phyloP scores from a whole-genome alignment of 2,888 invertebrate genomes.

The Patella depressa region DNA sequence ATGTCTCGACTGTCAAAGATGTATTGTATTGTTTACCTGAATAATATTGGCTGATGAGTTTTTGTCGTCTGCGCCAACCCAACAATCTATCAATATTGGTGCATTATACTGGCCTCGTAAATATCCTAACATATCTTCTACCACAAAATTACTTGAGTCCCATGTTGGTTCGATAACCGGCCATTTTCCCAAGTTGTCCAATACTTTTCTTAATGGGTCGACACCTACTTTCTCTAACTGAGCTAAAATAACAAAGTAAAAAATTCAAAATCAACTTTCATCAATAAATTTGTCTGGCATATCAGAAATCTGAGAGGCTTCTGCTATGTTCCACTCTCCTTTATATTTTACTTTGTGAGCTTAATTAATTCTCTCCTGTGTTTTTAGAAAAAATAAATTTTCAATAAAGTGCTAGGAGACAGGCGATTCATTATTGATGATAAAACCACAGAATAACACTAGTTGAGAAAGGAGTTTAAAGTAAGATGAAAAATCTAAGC shows the following conservation, averaged over 20 bases:
- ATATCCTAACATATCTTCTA: conserved; percentile 57
- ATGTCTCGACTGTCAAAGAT: background rate
- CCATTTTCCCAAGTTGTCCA: conserved; percentile 85
- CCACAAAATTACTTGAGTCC: conserved; percentile 74
- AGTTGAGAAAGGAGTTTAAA: too few species aligned
- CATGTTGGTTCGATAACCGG: conserved; percentile 82
- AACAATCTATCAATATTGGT: conserved; percentile 83
- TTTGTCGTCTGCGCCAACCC: conserved; percentile 72
- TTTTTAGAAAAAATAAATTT: too few species aligned
- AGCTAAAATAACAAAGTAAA: conserved; percentile 73
- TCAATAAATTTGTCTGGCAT: too few species aligned
- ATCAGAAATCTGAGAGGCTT: too few species aligned
- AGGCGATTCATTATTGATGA: too few species aligned
- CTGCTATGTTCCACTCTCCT: too few species aligned
- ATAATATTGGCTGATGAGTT: conserved; percentile 65
- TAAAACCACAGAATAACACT: too few species aligned
- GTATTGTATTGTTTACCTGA: conserved; percentile 48
- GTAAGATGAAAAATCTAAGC: too few species aligned
- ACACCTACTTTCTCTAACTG: conserved; percentile 82
- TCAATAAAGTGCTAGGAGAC: too few species aligned
- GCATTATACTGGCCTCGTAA: conserved; percentile 75
- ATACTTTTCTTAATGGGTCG: conserved; percentile 76
- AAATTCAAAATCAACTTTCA: too few species aligned
- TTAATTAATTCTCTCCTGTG: too few species aligned
- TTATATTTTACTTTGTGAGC: too few species aligned